A percentile compares a stretch with the other conserved stretches of the same genome.
These are phyloP conservation scores for Drosophila arizonae DNA, from an alignment of 1,140 invertebrate genomes.

Conservation along the genomic window DNA sequence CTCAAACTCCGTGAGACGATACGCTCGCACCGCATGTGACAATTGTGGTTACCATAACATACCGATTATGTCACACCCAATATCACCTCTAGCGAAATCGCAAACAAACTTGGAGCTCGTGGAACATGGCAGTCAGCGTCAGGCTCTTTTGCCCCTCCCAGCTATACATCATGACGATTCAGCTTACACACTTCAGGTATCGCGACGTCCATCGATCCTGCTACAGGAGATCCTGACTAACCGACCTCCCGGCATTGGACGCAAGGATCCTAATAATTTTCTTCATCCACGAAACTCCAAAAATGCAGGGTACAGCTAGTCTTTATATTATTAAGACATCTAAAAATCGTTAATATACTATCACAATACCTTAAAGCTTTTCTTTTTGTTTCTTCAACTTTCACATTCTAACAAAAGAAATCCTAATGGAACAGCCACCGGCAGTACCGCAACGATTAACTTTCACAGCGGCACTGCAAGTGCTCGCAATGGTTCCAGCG, in stretches of 20 bases:
- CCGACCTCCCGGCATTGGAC: constrained; percentile 78
- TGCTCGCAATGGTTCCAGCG: constrained; percentile 62
- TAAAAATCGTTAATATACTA: neutral
- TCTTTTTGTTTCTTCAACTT: neutral
- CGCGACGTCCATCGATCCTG: constrained; percentile 74
- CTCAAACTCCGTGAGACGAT: constrained; percentile 62
- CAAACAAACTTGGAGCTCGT: constrained; percentile 74
- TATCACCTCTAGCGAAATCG: constrained; percentile 76
- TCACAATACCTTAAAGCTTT: neutral
- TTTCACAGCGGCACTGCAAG: constrained; percentile 60
- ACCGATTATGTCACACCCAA: constrained; percentile 75
- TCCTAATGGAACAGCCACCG: constrained; percentile 65
- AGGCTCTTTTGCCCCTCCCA: constrained; percentile 61
- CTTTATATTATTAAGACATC: neutral
- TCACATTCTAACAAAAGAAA: constrained; percentile 37
- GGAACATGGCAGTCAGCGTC: constrained; percentile 63
- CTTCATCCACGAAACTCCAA: constrained; percentile 46
- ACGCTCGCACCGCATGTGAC: constrained; percentile 72
- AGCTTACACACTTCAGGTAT: constrained; percentile 72
- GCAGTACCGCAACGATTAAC: constrained; percentile 77
- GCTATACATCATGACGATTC: constrained; percentile 58
- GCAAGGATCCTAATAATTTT: constrained; percentile 69
- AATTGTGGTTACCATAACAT: constrained; percentile 75
- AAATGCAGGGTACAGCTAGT: constrained; percentile 65
- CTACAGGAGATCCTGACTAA: constrained; percentile 81